Percentiles rank a stretch among this genome's conserved stretches.
Conservation (phyloP, 2,113 vertebrate genomes). For the Cervus canadensis region DNA sequence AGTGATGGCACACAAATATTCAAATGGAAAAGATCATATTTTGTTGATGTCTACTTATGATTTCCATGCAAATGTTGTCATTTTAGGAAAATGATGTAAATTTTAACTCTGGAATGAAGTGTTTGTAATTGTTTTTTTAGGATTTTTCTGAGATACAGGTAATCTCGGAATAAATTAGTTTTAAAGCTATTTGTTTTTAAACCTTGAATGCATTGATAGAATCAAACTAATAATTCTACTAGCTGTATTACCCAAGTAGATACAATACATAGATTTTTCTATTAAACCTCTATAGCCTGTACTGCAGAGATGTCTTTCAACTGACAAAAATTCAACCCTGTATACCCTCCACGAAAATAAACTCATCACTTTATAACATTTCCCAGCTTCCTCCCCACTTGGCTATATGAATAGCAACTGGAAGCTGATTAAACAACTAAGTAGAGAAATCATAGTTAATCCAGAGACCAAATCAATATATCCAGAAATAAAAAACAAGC, state of each 20-base stretch:
- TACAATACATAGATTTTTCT: not conserved
- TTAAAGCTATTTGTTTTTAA: not conserved
- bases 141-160: not conserved
- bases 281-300: not conserved
- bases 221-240: not conserved
- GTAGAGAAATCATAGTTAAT: not conserved
- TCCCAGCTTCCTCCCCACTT: not conserved
- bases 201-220: not conserved
- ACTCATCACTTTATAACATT: not conserved
- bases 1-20: not conserved
- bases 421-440: not conserved
- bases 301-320: not conserved
- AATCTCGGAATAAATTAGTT: not conserved
- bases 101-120: not conserved
- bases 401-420: not conserved
- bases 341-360: not conserved
- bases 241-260: not conserved
- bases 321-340: not conserved
- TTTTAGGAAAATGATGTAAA: not conserved
- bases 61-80: not conserved
- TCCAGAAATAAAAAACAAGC: conserved; percentile 25
- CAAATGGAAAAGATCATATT: not conserved
- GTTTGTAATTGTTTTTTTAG: not conserved
- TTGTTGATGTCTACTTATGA: not conserved
- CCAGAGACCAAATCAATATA: not conserved